These are phyloP conservation scores for Anguilla rostrata DNA, from an alignment of 2,113 vertebrate species.

Conservation along the genomic window DNA sequence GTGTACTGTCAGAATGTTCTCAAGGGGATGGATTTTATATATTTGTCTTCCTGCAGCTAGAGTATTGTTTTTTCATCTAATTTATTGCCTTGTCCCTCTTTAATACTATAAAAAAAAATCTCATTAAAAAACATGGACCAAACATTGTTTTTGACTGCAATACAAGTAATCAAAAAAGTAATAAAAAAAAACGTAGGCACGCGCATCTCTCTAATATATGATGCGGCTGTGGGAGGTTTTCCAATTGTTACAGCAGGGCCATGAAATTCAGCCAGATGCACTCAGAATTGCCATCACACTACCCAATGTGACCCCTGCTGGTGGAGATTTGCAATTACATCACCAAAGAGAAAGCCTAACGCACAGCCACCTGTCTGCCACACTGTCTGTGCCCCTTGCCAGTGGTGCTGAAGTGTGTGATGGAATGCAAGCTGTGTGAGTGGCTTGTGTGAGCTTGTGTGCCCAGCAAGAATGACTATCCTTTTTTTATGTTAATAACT, in stretches of 20 bases:
- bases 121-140: not conserved
- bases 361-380: not conserved
- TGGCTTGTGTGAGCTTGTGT: not conserved
- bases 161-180: not conserved
- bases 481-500: not conserved
- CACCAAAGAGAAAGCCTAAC: not conserved
- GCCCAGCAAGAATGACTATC: not conserved
- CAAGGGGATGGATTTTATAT: not conserved
- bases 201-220: not conserved
- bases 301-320: conserved; percentile 15
- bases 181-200: not conserved
- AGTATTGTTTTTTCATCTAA: not conserved
- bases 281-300: not conserved
- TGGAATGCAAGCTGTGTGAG: not conserved
- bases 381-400: not conserved
- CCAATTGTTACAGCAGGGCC: not conserved
- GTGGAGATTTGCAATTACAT: not conserved
- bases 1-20: not conserved
- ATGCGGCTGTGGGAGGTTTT: not conserved
- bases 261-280: not conserved
- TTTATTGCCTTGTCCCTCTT: not conserved
- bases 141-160: not conserved
- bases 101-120: not conserved
- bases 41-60: not conserved
- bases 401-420: not conserved